Evolutionary conservation across 2,113 vertebrate genomes (phyloP), one percentile per base, ranked within the genome.

Genomic region (Zosterops japonicus): DNA sequence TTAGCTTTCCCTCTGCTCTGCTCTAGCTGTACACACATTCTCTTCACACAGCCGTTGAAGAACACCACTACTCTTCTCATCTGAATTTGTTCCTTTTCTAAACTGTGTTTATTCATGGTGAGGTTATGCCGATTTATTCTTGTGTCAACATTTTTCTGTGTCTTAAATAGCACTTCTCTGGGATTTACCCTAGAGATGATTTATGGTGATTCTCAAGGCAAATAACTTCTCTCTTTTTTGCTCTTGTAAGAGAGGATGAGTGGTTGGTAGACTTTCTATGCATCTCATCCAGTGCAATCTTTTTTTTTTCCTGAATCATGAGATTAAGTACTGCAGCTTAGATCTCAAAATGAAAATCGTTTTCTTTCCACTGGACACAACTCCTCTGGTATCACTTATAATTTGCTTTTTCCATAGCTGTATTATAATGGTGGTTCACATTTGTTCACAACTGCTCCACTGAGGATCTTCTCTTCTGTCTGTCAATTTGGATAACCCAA

Each of bases 71-170:
- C 77, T 83, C 77, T 82, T 87, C 83, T 96, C 29, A 59, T 76
- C 63, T 92, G 82, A 93, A 92, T 90, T 84, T 95, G 63, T 95
- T 93, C 79, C 57, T 85, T 96, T 91, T 92, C 86, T 76, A 93
- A 95, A 87, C 67, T 47, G 23, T 96, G 83, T 95, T 95, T 96
- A 92, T 95, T 96, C 86, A 77, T 50, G 81, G 70, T 89, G 77
- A 97, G 77, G 80, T 95, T 96, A 74, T 96, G 61, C 55, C 52
- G 83, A 80, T 93, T 89, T 93, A 89, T 94, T 72, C 70, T 85
- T 95, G 53, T 92, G 90, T 93, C 92, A 92, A 94, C 94, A 96
- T 97, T 95, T 95, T 94, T 86, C 68, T 94, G 29, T 63, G 79
- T 90, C 56, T 95, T 92, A 96, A 96, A 96, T 95, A 96, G 70